Conservation (phyloP, 1,140 invertebrate genomes). For the Agrilus planipennis region DNA sequence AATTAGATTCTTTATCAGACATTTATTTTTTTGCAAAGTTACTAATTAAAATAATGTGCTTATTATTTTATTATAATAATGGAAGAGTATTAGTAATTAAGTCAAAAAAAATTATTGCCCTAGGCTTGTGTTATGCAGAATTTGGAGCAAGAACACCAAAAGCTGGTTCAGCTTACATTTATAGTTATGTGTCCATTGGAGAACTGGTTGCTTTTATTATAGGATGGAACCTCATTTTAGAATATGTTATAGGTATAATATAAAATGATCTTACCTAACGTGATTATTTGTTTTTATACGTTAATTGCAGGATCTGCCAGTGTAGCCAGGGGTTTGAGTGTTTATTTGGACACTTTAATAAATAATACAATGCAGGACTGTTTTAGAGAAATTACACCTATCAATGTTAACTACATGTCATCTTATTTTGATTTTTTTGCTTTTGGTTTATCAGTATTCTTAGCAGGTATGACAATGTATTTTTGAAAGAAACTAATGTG, state of each 20-base stretch:
- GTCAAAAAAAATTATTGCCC: no score
- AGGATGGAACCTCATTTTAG: conserved; percentile 84
- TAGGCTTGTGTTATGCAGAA: conserved; percentile 76
- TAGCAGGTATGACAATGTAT: conserved; percentile 40
- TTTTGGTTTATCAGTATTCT: conserved; percentile 42
- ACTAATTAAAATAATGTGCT: no score
- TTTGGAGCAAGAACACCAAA: conserved; percentile 80
- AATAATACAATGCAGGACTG: conserved; percentile 45
- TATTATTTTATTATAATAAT: no score
- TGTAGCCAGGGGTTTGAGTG: conserved; percentile 68
- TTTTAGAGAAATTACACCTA: conserved; percentile 44
- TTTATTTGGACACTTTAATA: conserved; percentile 57
- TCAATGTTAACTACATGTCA: conserved; percentile 44
- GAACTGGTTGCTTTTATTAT: conserved; percentile 68
- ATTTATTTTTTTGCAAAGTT: no score
- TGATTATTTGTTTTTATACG: no score
- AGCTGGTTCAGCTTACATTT: conserved; percentile 80
- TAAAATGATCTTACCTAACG: no score
- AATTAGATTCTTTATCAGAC: conserved; percentile 6
- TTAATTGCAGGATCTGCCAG: conserved; percentile 56
- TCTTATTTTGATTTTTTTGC: conserved; percentile 60
- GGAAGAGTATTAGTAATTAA: no score
- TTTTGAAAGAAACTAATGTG: neutral
- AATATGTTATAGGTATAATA: conserved; percentile 88
- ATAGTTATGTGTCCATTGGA: conserved; percentile 81